These are phyloP conservation scores for Phymastichus coffea DNA, from an alignment of 1,140 invertebrate species.

Conservation along the genomic window DNA sequence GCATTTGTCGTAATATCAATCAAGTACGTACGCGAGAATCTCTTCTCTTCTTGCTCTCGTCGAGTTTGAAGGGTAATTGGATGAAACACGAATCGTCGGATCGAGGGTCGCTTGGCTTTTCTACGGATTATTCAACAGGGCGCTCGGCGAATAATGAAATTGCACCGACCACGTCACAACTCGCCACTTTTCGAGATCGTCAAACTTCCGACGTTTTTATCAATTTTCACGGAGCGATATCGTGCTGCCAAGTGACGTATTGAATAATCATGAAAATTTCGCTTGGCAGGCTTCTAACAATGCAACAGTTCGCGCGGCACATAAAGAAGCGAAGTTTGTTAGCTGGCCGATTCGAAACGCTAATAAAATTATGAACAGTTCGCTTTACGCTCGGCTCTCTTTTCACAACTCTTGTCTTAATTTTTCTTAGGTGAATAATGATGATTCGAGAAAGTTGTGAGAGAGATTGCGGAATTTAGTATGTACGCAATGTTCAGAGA, in stretches of 20 bases:
- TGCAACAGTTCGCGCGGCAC: neutral
- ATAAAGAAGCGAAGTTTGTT: constrained; percentile 29
- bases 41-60: no score
- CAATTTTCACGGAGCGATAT: no score
- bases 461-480: no score
- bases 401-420: constrained; percentile 9
- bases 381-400: neutral
- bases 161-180: no score
- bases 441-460: no score
- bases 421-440: constrained; percentile 20
- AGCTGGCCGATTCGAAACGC: constrained; percentile 45
- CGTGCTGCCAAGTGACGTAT: no score
- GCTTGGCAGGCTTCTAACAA: neutral
- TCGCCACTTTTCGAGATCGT: no score
- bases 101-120: neutral
- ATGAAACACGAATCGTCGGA: constrained; percentile 6
- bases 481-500: no score
- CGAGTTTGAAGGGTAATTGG: neutral
- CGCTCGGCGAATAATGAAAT: no score
- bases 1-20: no score
- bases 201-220: no score
- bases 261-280: constrained; percentile 2
- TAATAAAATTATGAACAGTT: constrained; percentile 35
- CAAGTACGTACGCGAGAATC: no score
- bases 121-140: neutral